Evolutionary conservation across 2,797 vertebrate genomes (phyloP).

Genomic region (Scarus forsteni): DNA sequence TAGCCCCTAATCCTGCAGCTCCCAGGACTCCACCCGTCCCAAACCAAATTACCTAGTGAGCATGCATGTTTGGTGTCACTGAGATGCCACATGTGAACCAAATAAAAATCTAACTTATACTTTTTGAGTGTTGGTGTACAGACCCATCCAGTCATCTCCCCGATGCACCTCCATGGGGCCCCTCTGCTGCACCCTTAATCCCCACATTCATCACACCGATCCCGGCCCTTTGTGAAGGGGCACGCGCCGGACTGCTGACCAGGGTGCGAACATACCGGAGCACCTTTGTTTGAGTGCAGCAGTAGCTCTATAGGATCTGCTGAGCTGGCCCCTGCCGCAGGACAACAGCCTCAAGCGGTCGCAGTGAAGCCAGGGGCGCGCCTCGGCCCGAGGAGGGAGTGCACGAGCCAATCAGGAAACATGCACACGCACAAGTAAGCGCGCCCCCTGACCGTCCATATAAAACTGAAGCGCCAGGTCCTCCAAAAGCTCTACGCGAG

Average conservation of each 20-base stretch:
- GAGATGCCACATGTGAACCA: not conserved
- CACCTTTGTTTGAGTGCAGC: conserved; percentile 69
- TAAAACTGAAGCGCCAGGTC: conserved; percentile 88
- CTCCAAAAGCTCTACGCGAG: conserved; percentile 83
- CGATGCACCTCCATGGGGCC: conserved; percentile 19
- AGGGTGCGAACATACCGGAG: conserved; percentile 78
- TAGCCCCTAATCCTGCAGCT: not conserved
- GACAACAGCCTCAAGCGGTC: conserved; percentile 51
- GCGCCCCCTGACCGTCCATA: conserved; percentile 65
- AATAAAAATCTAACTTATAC: not conserved
- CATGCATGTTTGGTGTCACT: not conserved
- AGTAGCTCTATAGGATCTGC: conserved; percentile 78
- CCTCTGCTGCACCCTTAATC: conserved; percentile 72
- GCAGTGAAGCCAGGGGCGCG: conserved; percentile 37
- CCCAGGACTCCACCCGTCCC: not conserved
- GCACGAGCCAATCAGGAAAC: not conserved
- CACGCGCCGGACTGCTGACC: conserved; percentile 82
- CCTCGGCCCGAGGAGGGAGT: conserved; percentile 4
- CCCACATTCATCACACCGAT: conserved; percentile 71
- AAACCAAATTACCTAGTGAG: not conserved
- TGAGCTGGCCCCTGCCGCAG: conserved; percentile 75
- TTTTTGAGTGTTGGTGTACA: conserved; percentile 2
- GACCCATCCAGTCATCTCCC: conserved; percentile 4
- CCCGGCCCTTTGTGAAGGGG: conserved; percentile 73
- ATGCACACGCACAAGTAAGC: conserved; percentile 40